Percentiles rank a stretch among this genome's conserved stretches.
Conservation (phyloP, 1,140 invertebrate species). For the Stegodyphus dumicola region DNA sequence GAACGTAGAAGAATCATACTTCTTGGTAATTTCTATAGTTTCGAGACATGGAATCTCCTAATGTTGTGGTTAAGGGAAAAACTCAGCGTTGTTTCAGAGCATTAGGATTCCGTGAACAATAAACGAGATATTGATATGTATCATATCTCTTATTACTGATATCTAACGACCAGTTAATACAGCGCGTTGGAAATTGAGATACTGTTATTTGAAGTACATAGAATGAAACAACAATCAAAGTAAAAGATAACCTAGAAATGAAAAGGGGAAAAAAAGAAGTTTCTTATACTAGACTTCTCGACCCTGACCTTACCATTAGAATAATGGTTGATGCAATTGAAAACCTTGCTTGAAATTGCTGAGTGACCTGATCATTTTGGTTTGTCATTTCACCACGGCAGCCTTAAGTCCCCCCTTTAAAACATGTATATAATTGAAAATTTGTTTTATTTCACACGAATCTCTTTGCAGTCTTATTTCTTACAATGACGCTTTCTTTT, state of each 20-base stretch:
- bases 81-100: too few species aligned
- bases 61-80: too few species aligned
- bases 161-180: slow-evolving; percentile 40
- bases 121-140: slow-evolving; percentile 53
- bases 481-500: background rate
- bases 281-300: slow-evolving; percentile 10
- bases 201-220: slow-evolving; percentile 34
- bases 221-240: background rate
- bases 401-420: slow-evolving; percentile 30
- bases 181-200: background rate
- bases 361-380: slow-evolving; percentile 47
- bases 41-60: too few species aligned
- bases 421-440: slow-evolving; percentile 23
- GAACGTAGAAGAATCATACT: too few species aligned
- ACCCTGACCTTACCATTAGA: slow-evolving; percentile 57
- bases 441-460: slow-evolving; percentile 11
- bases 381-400: slow-evolving; percentile 25
- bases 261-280: slow-evolving; percentile 7
- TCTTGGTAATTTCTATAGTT: too few species aligned
- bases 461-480: background rate
- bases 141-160: slow-evolving; percentile 44
- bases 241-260: background rate
- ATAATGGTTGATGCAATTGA: slow-evolving; percentile 47
- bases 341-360: slow-evolving; percentile 23
- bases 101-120: slow-evolving; percentile 24